These are phyloP conservation scores for Dascyllus trimaculatus DNA, from an alignment of 2,113 vertebrate species.

Conservation along the genomic window DNA sequence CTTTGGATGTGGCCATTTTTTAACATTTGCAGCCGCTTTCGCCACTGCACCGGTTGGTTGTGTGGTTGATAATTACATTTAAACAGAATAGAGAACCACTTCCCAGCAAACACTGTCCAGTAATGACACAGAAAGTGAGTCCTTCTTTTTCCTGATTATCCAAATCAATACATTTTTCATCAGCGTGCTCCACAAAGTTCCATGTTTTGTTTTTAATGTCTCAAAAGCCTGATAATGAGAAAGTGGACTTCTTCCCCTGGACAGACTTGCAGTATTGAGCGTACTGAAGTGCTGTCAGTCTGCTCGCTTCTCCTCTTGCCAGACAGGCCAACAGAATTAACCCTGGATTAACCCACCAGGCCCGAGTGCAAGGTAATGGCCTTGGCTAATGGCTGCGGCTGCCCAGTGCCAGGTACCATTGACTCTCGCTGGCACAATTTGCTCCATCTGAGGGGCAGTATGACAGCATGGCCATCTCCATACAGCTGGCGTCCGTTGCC, in stretches of 20 bases:
- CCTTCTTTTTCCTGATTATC: not conserved
- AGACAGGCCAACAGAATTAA: slow-evolving; percentile 78
- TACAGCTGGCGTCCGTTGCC: slow-evolving; percentile 73
- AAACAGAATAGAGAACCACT: not conserved
- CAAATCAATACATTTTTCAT: slow-evolving; percentile 35
- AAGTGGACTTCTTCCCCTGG: slow-evolving; percentile 6
- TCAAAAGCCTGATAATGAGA: slow-evolving; percentile 44
- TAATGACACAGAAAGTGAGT: no score
- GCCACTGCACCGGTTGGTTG: not conserved
- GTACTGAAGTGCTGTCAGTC: slow-evolving; percentile 65
- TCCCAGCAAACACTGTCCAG: no score
- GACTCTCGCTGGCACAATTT: slow-evolving; percentile 68
- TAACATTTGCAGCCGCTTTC: slow-evolving; percentile 37
- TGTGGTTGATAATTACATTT: slow-evolving; percentile 15
- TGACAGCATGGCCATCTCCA: slow-evolving; percentile 74
- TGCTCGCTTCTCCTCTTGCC: slow-evolving; percentile 65
- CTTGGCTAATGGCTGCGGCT: slow-evolving; percentile 70
- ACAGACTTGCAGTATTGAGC: slow-evolving; percentile 50
- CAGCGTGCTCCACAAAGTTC: slow-evolving; percentile 16
- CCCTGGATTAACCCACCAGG: slow-evolving; percentile 80
- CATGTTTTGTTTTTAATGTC: slow-evolving; percentile 48
- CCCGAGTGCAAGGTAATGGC: slow-evolving; percentile 77
- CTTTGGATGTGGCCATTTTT: slow-evolving; percentile 45
- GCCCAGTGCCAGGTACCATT: slow-evolving; percentile 78
- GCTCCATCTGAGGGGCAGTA: slow-evolving; percentile 68